Evolutionary conservation across 2,797 vertebrate genomes (phyloP).

Genomic region (Hemibagrus guttatus): DNA sequence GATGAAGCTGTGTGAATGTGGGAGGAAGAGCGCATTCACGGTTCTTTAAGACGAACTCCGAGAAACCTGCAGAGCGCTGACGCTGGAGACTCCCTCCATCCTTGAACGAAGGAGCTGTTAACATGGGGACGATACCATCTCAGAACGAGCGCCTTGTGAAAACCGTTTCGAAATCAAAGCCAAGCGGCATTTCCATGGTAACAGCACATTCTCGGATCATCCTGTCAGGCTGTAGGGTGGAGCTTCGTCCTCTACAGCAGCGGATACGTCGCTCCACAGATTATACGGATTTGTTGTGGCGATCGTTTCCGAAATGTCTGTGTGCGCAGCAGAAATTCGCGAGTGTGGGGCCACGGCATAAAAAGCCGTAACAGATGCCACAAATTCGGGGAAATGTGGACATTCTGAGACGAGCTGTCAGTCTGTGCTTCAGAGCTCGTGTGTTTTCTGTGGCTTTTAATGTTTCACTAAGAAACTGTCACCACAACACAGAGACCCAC

Average conservation of each 20-base stretch:
- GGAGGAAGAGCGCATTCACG: background rate
- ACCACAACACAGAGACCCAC: constrained; percentile 52
- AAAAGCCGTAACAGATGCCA: background rate
- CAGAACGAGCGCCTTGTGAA: background rate
- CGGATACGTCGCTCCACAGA: no score
- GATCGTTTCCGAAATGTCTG: background rate
- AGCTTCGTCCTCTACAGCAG: background rate
- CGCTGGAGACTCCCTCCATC: no score
- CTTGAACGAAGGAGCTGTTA: background rate
- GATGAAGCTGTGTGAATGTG: background rate
- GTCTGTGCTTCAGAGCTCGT: background rate
- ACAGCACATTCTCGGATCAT: background rate
- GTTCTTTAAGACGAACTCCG: background rate
- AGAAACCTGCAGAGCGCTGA: background rate
- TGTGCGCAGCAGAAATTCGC: no score
- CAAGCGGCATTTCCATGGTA: background rate
- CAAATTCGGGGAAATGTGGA: background rate
- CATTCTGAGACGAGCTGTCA: background rate
- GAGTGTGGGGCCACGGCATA: background rate
- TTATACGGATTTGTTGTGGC: no score
- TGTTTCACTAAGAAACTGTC: constrained; percentile 18
- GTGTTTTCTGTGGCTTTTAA: constrained; percentile 29
- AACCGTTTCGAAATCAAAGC: no score
- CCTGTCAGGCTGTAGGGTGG: background rate
- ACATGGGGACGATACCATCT: background rate